Evolutionary conservation across 2,888 invertebrate genomes (phyloP).

Genomic region (Trilocha varians): DNA sequence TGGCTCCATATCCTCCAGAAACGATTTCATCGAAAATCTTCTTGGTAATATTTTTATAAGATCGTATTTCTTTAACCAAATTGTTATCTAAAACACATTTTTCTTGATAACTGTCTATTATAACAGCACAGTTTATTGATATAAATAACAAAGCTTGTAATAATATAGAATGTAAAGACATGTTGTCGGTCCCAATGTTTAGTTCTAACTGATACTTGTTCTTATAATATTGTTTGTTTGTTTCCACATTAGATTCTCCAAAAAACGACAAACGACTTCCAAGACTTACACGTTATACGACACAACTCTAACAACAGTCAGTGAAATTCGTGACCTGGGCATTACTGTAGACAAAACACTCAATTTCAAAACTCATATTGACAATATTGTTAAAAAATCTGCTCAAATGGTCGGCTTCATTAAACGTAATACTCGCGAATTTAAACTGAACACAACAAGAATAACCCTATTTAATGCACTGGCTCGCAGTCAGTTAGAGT

Average conservation of each 20-base stretch:
- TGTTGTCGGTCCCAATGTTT: neutral
- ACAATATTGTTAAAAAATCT: too few species aligned
- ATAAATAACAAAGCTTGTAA: conserved; percentile 10
- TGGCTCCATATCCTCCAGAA: conserved; percentile 51
- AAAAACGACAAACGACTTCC: neutral
- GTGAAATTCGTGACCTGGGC: too few species aligned
- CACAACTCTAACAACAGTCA: too few species aligned
- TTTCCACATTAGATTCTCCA: too few species aligned
- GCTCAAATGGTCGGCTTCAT: too few species aligned
- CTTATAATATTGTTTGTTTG: neutral
- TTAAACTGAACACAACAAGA: too few species aligned
- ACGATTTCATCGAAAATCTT: conserved; percentile 58
- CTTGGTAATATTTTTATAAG: conserved; percentile 60
- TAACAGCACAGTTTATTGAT: conserved; percentile 14
- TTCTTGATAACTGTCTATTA: conserved; percentile 23
- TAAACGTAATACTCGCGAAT: too few species aligned
- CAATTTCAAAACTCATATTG: too few species aligned
- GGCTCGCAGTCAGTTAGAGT: too few species aligned
- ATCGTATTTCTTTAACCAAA: conserved; percentile 65
- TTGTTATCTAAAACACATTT: conserved; percentile 23
- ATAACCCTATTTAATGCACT: too few species aligned
- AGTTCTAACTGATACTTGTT: neutral
- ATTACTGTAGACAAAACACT: too few species aligned
- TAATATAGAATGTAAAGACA: conserved; percentile 9
- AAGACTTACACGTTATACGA: too few species aligned